Evolutionary conservation across 2,797 vertebrate genomes (phyloP).

Genomic region (Sebastes diploproa): DNA sequence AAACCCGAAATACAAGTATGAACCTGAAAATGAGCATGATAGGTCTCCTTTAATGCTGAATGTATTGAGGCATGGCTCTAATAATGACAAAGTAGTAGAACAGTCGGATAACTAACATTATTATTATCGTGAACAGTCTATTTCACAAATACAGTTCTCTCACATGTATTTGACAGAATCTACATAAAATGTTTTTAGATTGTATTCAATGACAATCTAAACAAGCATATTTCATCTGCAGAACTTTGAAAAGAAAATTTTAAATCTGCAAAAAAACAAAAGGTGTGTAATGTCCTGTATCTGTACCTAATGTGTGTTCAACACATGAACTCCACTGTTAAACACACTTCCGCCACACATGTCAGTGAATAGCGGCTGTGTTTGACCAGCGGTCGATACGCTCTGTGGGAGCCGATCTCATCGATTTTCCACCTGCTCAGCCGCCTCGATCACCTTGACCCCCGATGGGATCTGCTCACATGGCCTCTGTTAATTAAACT

Average conservation of each 20-base stretch:
- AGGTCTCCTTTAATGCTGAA: neutral
- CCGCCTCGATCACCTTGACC: conserved; percentile 63
- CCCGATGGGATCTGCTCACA: conserved; percentile 30
- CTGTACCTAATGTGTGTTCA: conserved; percentile 23
- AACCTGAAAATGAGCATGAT: too few species aligned
- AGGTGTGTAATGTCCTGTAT: neutral
- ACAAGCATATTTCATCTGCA: neutral
- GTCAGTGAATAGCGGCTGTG: conserved; percentile 64
- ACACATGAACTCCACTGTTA: conserved; percentile 47
- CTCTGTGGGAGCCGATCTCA: conserved; percentile 50
- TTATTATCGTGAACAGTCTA: neutral
- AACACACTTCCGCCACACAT: conserved; percentile 56
- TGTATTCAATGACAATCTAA: neutral
- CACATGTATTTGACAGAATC: neutral
- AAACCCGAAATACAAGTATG: too few species aligned
- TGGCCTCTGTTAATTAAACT: conserved; percentile 66
- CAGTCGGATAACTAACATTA: too few species aligned
- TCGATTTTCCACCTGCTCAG: conserved; percentile 71
- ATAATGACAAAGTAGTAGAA: neutral
- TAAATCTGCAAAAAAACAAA: neutral
- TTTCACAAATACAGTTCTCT: neutral
- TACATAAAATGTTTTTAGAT: too few species aligned
- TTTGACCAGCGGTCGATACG: conserved; percentile 71
- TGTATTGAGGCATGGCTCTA: neutral
- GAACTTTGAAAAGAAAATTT: neutral